Evolutionary conservation across 2,888 invertebrate species (phyloP), one percentile per base, ranked within the genome.

Genomic region (Troglohyphantes excavatus): DNA sequence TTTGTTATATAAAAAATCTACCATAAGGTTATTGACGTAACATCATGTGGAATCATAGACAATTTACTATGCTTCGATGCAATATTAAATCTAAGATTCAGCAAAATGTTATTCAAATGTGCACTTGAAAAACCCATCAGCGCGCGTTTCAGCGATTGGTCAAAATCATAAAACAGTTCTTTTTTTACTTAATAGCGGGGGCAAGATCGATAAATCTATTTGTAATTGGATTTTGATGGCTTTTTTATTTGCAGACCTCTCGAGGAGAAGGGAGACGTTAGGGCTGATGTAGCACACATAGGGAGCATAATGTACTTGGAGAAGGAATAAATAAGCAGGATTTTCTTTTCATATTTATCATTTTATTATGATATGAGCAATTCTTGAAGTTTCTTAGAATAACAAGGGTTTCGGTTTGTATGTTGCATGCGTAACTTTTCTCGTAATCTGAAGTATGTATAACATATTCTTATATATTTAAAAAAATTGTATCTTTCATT

Each of bases 181-280:
- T 53, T 53, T 53, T 53, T 53, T 53, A 53, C 53, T 53, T 53
- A 53, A 17, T 17, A 53, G 53, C n/a, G 53, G 53, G 53, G 17
- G n/a, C 17, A 53, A 17, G n/a, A 53, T 72, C 72, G 33, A 72
- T 72, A 72, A 72, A 72, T 72, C 46, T 72, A 46, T n/a, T 46
- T 72, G 72, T 72, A 72, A 72, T 72, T 72, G 72, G 43, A 46
- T 72, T 72, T 72, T 72, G 72, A 72, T 46, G 72, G 46, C 72
- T 72, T 72, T 72, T 72, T 72, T 72, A 72, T 72, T 26, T 72
- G 17, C 72, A 23, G 33, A 7, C 53, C 23, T 72, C 21, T 63
- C 72, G 53, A 53, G 9, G 33, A n/a, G 17, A n/a, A 53, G 53
- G n/a, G n/a, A 53, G 53, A 53, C n/a, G 53, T 53, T 53, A 53